Evolutionary conservation across 2,888 invertebrate genomes (phyloP).

Genomic region (Teleiodes luculella): DNA sequence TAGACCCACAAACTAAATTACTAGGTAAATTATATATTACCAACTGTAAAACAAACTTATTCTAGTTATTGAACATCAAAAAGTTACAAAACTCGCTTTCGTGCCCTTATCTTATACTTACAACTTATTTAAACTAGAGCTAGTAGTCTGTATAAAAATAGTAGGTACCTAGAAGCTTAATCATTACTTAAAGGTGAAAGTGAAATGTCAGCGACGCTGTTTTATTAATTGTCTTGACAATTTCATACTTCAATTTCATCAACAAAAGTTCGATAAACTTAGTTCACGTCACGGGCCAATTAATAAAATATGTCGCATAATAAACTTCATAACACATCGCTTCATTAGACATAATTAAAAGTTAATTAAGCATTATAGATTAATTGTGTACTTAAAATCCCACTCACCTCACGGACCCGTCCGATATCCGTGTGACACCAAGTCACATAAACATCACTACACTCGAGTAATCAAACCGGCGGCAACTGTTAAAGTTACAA

Average conservation of each 20-base stretch:
- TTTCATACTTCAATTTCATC: not conserved
- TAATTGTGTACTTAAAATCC: constrained; percentile 20
- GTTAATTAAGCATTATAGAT: constrained; percentile 27
- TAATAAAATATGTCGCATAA: constrained; percentile 17
- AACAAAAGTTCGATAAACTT: not conserved
- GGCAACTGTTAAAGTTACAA: constrained; percentile 26
- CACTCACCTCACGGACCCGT: constrained; percentile 28
- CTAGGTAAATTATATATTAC: too few species aligned
- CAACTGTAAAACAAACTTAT: too few species aligned
- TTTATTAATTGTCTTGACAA: not conserved
- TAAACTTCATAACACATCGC: constrained; percentile 18
- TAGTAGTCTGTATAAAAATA: too few species aligned
- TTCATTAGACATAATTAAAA: constrained; percentile 20
- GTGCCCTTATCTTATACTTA: not conserved
- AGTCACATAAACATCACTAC: constrained; percentile 33
- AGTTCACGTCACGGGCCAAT: not conserved
- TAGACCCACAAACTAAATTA: not conserved
- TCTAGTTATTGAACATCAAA: too few species aligned
- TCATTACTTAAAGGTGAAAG: not conserved
- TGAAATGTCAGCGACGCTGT: not conserved
- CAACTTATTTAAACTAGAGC: too few species aligned
- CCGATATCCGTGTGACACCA: constrained; percentile 33
- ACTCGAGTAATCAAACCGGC: constrained; percentile 24
- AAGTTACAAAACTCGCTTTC: not conserved
- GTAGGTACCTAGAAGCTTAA: not conserved